Percentiles rank a stretch among this genome's conserved stretches.
Conservation (phyloP, 1,140 invertebrate species). For the Apocrypta bakeri region DNA sequence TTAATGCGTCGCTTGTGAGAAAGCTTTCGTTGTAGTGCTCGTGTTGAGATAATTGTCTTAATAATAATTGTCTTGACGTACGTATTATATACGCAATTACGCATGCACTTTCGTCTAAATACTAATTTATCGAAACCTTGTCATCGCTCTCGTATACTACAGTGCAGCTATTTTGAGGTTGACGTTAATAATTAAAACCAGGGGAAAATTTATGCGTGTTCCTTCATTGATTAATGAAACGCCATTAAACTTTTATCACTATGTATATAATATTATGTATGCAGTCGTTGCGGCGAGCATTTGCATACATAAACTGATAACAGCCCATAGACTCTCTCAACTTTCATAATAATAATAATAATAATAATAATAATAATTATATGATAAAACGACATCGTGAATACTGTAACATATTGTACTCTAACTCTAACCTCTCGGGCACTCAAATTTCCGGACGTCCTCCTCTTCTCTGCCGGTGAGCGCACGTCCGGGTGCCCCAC, state of each 20-base stretch:
- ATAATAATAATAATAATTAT: too few species aligned
- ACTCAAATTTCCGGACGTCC: conserved; percentile 8
- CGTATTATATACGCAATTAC: neutral
- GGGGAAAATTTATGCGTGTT: neutral
- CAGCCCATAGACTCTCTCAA: neutral
- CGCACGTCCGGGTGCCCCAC: neutral
- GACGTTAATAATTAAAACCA: neutral
- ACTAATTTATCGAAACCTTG: neutral
- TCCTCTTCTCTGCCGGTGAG: neutral
- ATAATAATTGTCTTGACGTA: too few species aligned
- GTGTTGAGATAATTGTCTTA: neutral
- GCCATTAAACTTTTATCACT: neutral
- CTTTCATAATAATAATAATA: too few species aligned
- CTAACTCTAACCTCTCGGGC: neutral
- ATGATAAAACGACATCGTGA: too few species aligned
- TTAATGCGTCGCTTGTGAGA: neutral
- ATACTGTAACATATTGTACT: too few species aligned
- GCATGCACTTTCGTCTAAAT: neutral
- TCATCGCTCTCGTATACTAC: neutral
- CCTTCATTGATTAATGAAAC: neutral
- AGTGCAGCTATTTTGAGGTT: neutral
- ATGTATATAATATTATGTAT: too few species aligned
- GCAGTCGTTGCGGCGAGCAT: neutral
- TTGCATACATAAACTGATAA: neutral
- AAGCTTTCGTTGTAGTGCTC: neutral